A percentile compares a stretch with the other conserved stretches of the same genome.
Evolutionary conservation across 2,888 invertebrate species (phyloP).

Genomic region (Nomada hirtipes): DNA sequence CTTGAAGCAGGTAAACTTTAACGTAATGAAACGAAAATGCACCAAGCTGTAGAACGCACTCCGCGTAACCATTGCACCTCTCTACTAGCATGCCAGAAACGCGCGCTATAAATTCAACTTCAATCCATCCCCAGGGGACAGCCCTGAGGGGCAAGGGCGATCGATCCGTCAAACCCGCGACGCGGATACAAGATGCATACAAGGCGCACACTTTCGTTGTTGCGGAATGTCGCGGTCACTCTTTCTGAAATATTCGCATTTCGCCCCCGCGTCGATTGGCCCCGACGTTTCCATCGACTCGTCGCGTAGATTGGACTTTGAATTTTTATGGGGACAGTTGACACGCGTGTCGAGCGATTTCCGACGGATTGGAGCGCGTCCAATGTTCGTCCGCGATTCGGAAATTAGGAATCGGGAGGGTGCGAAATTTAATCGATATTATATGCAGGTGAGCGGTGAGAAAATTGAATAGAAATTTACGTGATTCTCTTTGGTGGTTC

Average conservation of each 20-base stretch:
- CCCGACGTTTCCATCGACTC: slow-evolving; percentile 5
- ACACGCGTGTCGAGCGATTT: not conserved
- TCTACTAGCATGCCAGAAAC: slow-evolving; percentile 74
- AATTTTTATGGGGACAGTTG: slow-evolving; percentile 33
- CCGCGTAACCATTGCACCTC: slow-evolving; percentile 59
- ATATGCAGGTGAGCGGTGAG: too few relatives aligned
- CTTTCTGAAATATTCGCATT: slow-evolving; percentile 58
- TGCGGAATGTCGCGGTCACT: slow-evolving; percentile 20
- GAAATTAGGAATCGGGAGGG: not conserved
- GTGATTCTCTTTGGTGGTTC: too few relatives aligned
- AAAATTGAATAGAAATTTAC: too few relatives aligned
- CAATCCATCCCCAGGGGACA: slow-evolving; percentile 55
- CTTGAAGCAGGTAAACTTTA: too few relatives aligned
- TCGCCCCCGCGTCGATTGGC: slow-evolving; percentile 27
- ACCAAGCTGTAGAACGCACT: not conserved
- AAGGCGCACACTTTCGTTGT: slow-evolving; percentile 20
- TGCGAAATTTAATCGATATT: not conserved
- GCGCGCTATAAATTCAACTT: slow-evolving; percentile 74
- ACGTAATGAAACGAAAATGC: too few relatives aligned
- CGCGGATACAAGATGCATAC: slow-evolving; percentile 52
- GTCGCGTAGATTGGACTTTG: slow-evolving; percentile 30
- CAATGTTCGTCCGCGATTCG: not conserved
- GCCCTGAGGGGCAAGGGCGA: slow-evolving; percentile 77
- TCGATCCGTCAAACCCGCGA: slow-evolving; percentile 73
- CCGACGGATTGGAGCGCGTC: not conserved